These are phyloP conservation scores for Clepsis dumicolana DNA, from an alignment of 2,888 invertebrate species.

Conservation along the genomic window DNA sequence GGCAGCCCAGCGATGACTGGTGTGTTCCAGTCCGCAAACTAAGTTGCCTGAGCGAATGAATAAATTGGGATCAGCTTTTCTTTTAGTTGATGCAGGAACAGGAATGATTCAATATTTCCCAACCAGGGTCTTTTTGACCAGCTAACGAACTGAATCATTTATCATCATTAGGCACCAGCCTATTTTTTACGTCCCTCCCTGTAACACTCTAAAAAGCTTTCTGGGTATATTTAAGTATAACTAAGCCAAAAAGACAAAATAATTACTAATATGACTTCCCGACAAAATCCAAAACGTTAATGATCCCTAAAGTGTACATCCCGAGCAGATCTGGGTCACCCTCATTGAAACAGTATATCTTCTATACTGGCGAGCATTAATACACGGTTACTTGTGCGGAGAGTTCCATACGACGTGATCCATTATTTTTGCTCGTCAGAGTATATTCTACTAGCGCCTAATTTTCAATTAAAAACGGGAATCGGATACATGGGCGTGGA, in stretches of 20 bases:
- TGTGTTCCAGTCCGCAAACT: conserved; percentile 38
- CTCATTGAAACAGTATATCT: conserved; percentile 9
- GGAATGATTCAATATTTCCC: conserved; percentile 42
- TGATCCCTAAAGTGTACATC: conserved; percentile 7
- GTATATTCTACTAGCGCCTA: conserved; percentile 5
- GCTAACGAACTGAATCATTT: conserved; percentile 1
- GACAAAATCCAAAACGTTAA: background rate
- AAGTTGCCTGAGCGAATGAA: conserved; percentile 57
- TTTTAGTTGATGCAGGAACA: conserved; percentile 49
- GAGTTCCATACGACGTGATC: too few relatives aligned
- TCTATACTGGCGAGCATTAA: background rate
- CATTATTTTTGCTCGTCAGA: too few relatives aligned
- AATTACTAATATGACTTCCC: background rate
- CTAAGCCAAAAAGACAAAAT: background rate
- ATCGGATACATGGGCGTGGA: background rate
- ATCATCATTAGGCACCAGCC: too few relatives aligned
- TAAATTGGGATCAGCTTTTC: conserved; percentile 55
- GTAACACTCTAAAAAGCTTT: too few relatives aligned
- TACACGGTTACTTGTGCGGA: too few relatives aligned
- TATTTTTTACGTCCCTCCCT: too few relatives aligned
- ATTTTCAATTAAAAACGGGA: conserved; percentile 15
- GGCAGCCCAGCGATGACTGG: conserved; percentile 20
- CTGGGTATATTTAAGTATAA: background rate
- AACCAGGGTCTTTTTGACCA: conserved; percentile 1
- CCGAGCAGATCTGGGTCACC: conserved; percentile 9